A percentile compares a stretch with the other conserved stretches of the same genome.
Evolutionary conservation across 2,113 vertebrate species (phyloP).

Genomic region (Cebidichthys violaceus): DNA sequence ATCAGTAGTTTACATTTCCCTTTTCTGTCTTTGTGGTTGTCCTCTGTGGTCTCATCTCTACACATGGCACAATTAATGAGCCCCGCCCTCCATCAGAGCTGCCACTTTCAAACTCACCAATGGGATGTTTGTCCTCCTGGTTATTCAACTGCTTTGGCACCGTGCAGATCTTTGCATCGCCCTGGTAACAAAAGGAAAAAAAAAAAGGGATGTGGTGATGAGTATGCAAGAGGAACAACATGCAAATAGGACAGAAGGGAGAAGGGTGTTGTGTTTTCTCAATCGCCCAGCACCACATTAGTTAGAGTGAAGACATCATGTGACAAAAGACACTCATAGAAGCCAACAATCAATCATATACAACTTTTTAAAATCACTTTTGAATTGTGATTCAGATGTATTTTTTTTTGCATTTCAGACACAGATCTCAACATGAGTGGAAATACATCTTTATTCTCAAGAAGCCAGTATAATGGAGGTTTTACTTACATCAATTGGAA

Average conservation of each 20-base stretch:
- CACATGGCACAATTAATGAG: not conserved
- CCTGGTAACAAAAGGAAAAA: constrained; percentile 86
- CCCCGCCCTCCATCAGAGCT: constrained; percentile 17
- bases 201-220: constrained; percentile 37
- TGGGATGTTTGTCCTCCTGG: constrained; percentile 78
- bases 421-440: not conserved
- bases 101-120: constrained; percentile 88
- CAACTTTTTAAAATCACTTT: not conserved
- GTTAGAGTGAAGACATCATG: not conserved
- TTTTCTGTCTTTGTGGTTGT: constrained; percentile 26
- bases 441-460: constrained; percentile 3
- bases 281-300: not conserved
- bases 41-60: constrained; percentile 13
- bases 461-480: not conserved
- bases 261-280: constrained; percentile 1
- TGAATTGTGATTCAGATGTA: not conserved
- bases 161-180: constrained; percentile 79
- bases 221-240: constrained; percentile 36
- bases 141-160: constrained; percentile 73
- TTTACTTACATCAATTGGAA: constrained; percentile 86
- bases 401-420: not conserved
- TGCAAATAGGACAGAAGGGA: constrained; percentile 2
- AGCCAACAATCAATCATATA: not conserved
- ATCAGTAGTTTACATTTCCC: constrained; percentile 11
- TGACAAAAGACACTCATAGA: not conserved